Base-by-base conservation (phyloP, 2,797 vertebrate species). In the Gallinago nigripennis region DNA sequence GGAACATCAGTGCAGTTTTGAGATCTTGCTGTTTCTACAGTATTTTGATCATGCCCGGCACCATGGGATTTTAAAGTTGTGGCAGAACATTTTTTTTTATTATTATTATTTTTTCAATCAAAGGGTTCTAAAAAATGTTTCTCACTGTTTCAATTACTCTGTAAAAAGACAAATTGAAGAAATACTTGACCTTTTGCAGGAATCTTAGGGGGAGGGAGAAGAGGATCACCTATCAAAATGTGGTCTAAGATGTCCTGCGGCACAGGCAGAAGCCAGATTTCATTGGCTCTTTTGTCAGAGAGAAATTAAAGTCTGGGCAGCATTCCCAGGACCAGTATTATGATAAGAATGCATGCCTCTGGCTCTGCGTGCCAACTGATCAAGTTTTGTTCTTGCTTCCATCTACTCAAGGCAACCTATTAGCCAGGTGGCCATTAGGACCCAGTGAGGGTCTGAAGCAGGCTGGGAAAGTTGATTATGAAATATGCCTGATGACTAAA, bases 241-340 rank as follows among this genome's bases (percentile, higher is more conserved):
- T 51, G 37, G 58, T 91, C 54, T 94, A 43, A 25, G 78, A 51
- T 68, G 46, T 86, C 86, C 88, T 58, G 16, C 0, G 0, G 70
- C 71, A 80, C 33, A 51, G 72, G 90, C 88, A 94, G 86, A 88
- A 93, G 58, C 66, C 56, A 5, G 63, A 79, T 93, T 83, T 90
- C 76, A 54, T 68, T 93, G 88, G 80, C 48, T 71, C 41, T 90
- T 83, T 86, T 86, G 31, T 94, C 57, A 54, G 85, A 89, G 91
- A 91, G 82, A 91, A 95, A 92, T 18, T 68, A 72, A 88, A 94
- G 70, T 88, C 80, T 93, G 93, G 94, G 93, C 90, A 90, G 2
- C 41, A 61, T 94, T 94, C 96, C 94, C 94, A 84, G 94, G 65
- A 79, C 78, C 58, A 39, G 76, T 21, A 19, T 73, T 76, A 23